Evolutionary conservation across 2,797 vertebrate species (phyloP).

Genomic region (Glyptemys insculpta): DNA sequence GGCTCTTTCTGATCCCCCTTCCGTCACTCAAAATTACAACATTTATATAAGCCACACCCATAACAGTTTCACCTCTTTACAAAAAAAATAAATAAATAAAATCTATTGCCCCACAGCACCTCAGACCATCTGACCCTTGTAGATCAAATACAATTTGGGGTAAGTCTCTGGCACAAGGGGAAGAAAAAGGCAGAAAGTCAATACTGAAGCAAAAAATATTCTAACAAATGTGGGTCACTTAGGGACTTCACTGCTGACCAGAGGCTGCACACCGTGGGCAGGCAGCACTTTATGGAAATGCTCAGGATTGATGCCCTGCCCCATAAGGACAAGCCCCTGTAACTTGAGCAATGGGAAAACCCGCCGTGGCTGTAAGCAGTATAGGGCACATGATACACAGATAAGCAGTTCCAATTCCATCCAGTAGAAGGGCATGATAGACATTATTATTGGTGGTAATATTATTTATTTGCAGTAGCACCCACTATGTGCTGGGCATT

Average conservation of each 20-base stretch:
- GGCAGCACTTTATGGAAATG: not conserved
- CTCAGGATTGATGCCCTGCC: not conserved
- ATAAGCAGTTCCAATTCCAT: too few species aligned
- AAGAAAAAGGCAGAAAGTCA: not conserved
- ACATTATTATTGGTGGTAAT: not conserved
- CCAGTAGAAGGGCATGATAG: not conserved
- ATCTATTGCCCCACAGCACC: not conserved
- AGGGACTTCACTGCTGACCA: not conserved
- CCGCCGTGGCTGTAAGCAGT: accelerated
- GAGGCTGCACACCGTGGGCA: not conserved
- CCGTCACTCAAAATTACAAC: not conserved
- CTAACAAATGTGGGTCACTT: not conserved
- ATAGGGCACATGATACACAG: not conserved
- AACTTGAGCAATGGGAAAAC: not conserved
- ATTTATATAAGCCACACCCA: not conserved
- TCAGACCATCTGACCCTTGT: not conserved
- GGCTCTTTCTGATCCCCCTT: not conserved
- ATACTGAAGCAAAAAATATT: accelerated
- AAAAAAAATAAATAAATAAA: constrained; percentile 11
- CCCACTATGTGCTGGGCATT: not conserved
- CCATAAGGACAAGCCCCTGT: not conserved
- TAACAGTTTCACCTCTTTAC: not conserved
- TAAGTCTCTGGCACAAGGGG: not conserved
- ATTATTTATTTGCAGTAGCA: not conserved
- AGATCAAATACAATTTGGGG: not conserved